These are phyloP conservation scores for Leptoclinus maculatus DNA, from an alignment of 2,797 vertebrate species.

Conservation along the genomic window DNA sequence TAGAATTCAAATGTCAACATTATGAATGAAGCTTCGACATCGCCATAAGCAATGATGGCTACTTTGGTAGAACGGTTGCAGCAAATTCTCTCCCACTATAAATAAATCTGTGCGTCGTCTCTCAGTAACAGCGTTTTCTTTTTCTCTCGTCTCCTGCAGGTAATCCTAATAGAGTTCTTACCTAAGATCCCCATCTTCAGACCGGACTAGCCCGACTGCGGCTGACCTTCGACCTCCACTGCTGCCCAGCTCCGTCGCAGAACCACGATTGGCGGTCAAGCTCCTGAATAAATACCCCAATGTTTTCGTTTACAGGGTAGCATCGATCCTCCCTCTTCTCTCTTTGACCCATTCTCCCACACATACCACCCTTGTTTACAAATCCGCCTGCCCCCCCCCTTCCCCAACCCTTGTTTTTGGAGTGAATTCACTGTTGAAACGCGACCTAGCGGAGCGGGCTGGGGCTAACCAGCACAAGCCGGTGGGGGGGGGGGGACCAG, in stretches of 20 bases:
- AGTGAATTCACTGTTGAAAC: conserved; percentile 29
- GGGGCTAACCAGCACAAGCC: conserved; percentile 38
- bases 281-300: conserved; percentile 44
- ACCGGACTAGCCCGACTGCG: conserved; percentile 91
- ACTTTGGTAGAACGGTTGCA: not conserved
- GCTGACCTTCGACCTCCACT: conserved; percentile 84
- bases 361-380: conserved; percentile 72
- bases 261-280: conserved; percentile 66
- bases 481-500: conserved; percentile 20
- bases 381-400: conserved; percentile 50
- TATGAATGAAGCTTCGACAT: not conserved
- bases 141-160: conserved; percentile 87
- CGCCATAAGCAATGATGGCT: not conserved
- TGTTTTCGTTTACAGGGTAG: conserved; percentile 76
- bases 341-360: conserved; percentile 4
- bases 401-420: conserved; percentile 22
- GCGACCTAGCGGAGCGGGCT: conserved; percentile 26
- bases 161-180: conserved; percentile 99
- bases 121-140: conserved; percentile 83
- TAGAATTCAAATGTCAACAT: not conserved
- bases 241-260: conserved; percentile 92
- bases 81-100: not conserved
- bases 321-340: conserved; percentile 24
- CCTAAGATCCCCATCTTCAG: conserved; percentile 99
- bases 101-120: not conserved